A percentile compares a stretch with the other conserved stretches of the same genome.
These are phyloP conservation scores for Thalassaphorura encarpata DNA, from an alignment of 1,140 invertebrate genomes.

Conservation along the genomic window DNA sequence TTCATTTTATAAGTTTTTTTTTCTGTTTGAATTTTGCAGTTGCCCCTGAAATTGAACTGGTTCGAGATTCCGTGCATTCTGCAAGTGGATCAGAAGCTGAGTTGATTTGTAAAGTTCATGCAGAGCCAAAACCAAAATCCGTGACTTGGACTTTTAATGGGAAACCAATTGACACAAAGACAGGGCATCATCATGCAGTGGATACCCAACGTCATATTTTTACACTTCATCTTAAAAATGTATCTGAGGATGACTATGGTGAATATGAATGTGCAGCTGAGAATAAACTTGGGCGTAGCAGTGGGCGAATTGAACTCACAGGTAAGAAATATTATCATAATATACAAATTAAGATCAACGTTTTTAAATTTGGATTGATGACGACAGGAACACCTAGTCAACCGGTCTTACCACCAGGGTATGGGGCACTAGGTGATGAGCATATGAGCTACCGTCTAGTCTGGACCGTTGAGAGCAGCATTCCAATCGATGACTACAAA, in stretches of 20 bases:
- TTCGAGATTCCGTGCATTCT: not conserved
- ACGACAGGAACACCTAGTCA: constrained; percentile 21
- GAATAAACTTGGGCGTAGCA: constrained; percentile 30
- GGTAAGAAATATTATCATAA: constrained; percentile 23
- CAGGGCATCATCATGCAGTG: not conserved
- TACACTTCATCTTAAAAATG: constrained; percentile 31
- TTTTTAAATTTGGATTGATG: too few species aligned
- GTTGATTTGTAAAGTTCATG: not conserved
- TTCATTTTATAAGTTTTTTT: too few species aligned
- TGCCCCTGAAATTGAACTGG: not conserved
- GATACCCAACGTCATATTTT: constrained; percentile 12
- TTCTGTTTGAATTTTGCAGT: too few species aligned
- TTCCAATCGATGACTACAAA: constrained; percentile 14
- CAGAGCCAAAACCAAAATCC: not conserved
- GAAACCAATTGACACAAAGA: not conserved
- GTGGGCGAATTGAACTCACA: constrained; percentile 33
- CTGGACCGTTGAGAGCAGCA: constrained; percentile 21
- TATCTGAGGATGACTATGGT: constrained; percentile 34
- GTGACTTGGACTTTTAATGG: not conserved
- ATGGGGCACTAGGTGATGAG: constrained; percentile 1
- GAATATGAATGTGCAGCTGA: constrained; percentile 35
- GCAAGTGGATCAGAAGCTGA: not conserved
- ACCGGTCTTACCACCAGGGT: constrained; percentile 2
- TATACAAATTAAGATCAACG: not conserved
- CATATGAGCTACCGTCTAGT: constrained; percentile 4